These are phyloP conservation scores for Xylophagus ater DNA, from an alignment of 2,888 invertebrate genomes.

Conservation along the genomic window DNA sequence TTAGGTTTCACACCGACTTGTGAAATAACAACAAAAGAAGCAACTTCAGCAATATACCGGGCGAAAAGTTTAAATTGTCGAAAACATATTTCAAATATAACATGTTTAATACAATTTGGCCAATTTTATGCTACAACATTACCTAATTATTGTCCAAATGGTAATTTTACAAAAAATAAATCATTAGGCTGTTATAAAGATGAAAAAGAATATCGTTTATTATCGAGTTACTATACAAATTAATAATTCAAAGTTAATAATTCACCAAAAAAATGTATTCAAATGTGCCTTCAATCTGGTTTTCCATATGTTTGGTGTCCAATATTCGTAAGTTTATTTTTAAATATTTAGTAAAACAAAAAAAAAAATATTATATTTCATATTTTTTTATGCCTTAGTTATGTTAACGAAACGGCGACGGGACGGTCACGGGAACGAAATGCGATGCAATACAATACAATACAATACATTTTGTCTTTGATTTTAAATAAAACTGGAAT, in stretches of 20 bases:
- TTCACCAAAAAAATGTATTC: constrained; percentile 68
- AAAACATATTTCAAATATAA: constrained; percentile 69
- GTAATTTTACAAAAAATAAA: constrained; percentile 51
- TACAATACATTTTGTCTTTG: too few relatives aligned
- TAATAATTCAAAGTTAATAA: constrained; percentile 70
- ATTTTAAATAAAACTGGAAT: too few relatives aligned
- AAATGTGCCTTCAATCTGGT: constrained; percentile 85
- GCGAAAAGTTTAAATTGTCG: constrained; percentile 81
- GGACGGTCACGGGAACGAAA: too few relatives aligned
- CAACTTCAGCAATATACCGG: constrained; percentile 79
- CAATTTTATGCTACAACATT: constrained; percentile 64
- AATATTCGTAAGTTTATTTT: constrained; percentile 77
- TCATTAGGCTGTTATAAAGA: constrained; percentile 84
- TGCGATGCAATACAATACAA: too few relatives aligned
- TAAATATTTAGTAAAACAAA: not conserved
- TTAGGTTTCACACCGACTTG: constrained; percentile 69
- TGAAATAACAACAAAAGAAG: constrained; percentile 68
- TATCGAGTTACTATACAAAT: constrained; percentile 70
- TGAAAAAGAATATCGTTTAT: constrained; percentile 64
- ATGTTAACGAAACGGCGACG: too few relatives aligned
- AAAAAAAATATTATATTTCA: not conserved
- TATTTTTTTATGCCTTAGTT: too few relatives aligned
- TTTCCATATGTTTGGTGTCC: constrained; percentile 86
- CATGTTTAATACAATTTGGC: constrained; percentile 66
- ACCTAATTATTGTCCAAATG: constrained; percentile 62